Percentiles rank a stretch among this genome's conserved stretches.
Conservation (phyloP, 2,888 invertebrate species). For the Netelia virgata region DNA sequence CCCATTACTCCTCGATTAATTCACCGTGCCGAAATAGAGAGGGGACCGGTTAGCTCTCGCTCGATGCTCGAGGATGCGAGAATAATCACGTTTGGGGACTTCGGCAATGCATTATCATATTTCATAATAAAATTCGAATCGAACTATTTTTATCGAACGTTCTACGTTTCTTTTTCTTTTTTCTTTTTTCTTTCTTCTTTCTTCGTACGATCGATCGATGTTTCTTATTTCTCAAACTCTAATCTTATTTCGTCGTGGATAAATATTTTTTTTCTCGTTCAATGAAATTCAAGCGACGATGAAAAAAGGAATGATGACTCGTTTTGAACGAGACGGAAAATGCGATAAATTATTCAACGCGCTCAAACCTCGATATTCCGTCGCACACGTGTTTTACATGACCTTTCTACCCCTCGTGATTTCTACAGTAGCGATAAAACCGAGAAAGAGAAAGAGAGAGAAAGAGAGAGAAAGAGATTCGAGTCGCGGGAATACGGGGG, state of each 20-base stretch:
- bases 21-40: constrained; percentile 43
- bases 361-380: background rate
- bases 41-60: constrained; percentile 5
- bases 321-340: background rate
- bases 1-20: constrained; percentile 57
- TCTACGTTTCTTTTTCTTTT: background rate
- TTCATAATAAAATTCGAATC: background rate
- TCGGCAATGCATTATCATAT: background rate
- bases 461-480: constrained; percentile 20
- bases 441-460: background rate
- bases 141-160: background rate
- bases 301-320: background rate
- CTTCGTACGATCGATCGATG: no score
- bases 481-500: background rate
- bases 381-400: constrained; percentile 1
- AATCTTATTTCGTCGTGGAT: background rate
- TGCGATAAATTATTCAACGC: constrained; percentile 17
- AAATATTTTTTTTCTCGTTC: background rate
- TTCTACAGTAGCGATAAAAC: constrained; percentile 6
- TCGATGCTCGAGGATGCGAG: constrained; percentile 3
- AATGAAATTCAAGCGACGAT: background rate
- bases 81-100: constrained; percentile 14
- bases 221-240: no score
- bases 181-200: no score
- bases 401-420: background rate